Conservation (phyloP, 2,113 vertebrate genomes). For the Burhinus bistriatus region DNA sequence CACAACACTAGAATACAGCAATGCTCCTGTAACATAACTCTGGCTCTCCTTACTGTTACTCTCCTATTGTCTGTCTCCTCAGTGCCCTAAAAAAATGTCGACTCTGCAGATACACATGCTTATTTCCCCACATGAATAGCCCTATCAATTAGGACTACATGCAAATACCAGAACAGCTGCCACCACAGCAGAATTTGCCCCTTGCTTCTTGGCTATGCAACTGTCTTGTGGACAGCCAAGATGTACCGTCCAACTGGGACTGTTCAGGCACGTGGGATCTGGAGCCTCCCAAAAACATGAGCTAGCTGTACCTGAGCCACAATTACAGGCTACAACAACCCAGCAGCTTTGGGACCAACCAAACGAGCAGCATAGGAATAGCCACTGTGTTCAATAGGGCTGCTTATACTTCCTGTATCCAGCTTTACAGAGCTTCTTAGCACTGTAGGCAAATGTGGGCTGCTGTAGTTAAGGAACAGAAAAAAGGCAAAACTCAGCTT, state of each 20-base stretch:
- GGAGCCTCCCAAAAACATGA: neutral
- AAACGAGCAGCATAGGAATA: accelerated
- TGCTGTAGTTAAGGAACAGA: neutral
- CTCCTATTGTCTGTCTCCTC: neutral
- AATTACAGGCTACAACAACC: neutral
- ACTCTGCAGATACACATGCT: neutral
- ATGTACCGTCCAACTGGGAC: neutral
- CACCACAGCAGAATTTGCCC: neutral
- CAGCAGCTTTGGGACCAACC: neutral
- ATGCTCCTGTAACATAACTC: neutral
- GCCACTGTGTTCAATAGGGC: accelerated
- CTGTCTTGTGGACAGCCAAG: neutral
- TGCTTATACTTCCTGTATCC: accelerated
- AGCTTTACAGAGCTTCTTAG: neutral
- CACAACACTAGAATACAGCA: neutral
- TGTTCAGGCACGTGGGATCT: neutral
- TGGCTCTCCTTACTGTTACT: neutral
- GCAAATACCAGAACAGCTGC: neutral
- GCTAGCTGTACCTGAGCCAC: neutral
- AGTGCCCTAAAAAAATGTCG: neutral
- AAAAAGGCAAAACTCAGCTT: neutral
- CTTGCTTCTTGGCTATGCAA: neutral
- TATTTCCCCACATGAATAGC: neutral
- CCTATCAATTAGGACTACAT: neutral
- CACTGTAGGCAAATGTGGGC: neutral